Percentiles rank a stretch among this genome's conserved stretches.
Conservation (phyloP, 2,113 vertebrate species). For the Erythrolamprus reginae region DNA sequence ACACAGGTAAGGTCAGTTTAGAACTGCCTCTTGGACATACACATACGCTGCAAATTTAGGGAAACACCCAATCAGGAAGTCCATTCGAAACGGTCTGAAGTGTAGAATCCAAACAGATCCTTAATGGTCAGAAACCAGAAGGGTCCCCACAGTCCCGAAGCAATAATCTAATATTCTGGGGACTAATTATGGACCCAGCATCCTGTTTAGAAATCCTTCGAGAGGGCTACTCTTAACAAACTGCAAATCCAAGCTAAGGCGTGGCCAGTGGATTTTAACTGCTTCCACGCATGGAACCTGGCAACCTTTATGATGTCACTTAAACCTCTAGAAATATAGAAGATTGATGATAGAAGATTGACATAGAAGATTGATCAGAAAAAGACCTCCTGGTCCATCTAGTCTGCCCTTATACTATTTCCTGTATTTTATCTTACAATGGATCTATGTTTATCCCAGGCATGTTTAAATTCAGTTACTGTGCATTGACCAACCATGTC, state of each 20-base stretch:
- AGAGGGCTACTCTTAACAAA: background rate
- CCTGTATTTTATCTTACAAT: no score
- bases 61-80: background rate
- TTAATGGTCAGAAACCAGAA: background rate
- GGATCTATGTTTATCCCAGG: no score
- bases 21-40: background rate
- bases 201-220: background rate
- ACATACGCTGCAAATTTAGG: background rate
- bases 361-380: no score
- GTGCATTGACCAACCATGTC: no score
- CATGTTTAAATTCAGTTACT: no score
- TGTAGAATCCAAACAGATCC: no score
- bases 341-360: no score
- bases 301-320: constrained; percentile 6
- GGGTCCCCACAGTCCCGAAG: background rate
- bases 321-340: no score
- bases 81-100: background rate
- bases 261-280: background rate
- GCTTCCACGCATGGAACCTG: background rate
- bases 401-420: no score
- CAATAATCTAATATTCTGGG: background rate
- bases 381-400: no score
- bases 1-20: no score
- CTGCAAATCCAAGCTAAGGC: background rate
- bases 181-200: background rate